Evolutionary conservation across 35 echinoderm and acorn worm species (phyloP), one percentile per base, ranked within the genome.

Genomic region (Hemicentrotus pulcherrimus): DNA sequence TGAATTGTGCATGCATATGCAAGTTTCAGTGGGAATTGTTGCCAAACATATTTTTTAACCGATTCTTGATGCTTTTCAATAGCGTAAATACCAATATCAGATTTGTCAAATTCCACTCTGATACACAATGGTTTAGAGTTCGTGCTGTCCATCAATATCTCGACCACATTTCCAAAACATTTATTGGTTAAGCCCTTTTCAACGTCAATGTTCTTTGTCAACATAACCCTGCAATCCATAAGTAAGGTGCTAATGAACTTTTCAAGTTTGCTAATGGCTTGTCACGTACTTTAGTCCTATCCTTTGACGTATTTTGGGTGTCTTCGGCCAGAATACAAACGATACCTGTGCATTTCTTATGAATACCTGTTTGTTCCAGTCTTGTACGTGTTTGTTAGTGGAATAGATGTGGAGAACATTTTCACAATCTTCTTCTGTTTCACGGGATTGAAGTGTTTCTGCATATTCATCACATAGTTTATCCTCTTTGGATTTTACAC

Each of bases 381-480:
- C 60, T 86, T 97, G 70, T 22, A 97, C 96, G 0, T 95, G 19
- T 47, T 88, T 91, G 48, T 97, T 97, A 46, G 46, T 58, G 93
- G 96, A 31, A 55, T 94, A 97, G 22, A 97, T 97, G 31, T 97
- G 96, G 4, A 95, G 55, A 32, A 91, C 96, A 95, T 95, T 58
- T 94, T 92, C 24, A 47, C 88, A 86, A 19, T 55, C 16, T 58
- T 94, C 71, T 0, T 24, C 78, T 18, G 91, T 95, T 47, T 88
- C 16, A 85, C 96, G 32, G 11, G 90, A 94, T 88, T 94, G 50
- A 24, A 97, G 59, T 61, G 93, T 5, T 22, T 16, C 86, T 18
- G 47, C 1, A 88, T 97, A 94, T 48, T 95, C 92, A 47, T 94
- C 71, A 47, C 8, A 60, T 3, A 97, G 31, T 58, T 35, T 15